A percentile compares a stretch with the other conserved stretches of the same genome.
phyloP scores from a whole-genome alignment of 2,888 invertebrate genomes.

The Xestobium rufovillosum region DNA sequence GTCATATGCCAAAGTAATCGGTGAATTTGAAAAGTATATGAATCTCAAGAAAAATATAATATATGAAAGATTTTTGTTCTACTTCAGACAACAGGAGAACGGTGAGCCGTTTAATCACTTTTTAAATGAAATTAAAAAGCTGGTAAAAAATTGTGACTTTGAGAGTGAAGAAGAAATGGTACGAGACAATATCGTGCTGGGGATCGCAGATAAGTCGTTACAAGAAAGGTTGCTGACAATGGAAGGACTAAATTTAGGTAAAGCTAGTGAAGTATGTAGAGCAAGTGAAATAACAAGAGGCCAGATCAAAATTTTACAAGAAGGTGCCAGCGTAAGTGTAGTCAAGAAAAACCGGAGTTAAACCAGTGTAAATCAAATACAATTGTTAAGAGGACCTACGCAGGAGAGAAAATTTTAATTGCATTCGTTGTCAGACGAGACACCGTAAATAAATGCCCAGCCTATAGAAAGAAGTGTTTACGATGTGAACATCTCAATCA shows the following conservation, averaged over 20 bases:
- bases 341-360: background rate
- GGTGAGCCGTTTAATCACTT: constrained; percentile 23
- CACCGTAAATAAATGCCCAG: constrained; percentile 4
- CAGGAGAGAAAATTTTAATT: constrained; percentile 7
- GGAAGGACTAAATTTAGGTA: too few relatives aligned
- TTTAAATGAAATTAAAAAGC: constrained; percentile 18
- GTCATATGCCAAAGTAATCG: constrained; percentile 18
- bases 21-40: constrained; percentile 20
- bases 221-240: too few relatives aligned
- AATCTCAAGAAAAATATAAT: constrained; percentile 17
- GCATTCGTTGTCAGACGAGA: background rate
- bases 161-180: constrained; percentile 18
- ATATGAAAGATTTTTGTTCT: constrained; percentile 20
- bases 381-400: too few relatives aligned
- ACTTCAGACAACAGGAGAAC: constrained; percentile 18
- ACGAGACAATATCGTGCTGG: constrained; percentile 17
- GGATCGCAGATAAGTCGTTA: too few relatives aligned
- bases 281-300: too few relatives aligned
- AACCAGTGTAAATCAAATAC: too few relatives aligned
- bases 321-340: background rate
- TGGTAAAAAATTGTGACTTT: constrained; percentile 22
- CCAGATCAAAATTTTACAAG: too few relatives aligned
- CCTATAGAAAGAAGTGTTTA: constrained; percentile 4
- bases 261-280: too few relatives aligned
- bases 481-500: constrained; percentile 2